Percentiles rank a stretch among this genome's conserved stretches.
These are phyloP conservation scores for Cydia amplana DNA, from an alignment of 1,140 invertebrate species.

Conservation along the genomic window DNA sequence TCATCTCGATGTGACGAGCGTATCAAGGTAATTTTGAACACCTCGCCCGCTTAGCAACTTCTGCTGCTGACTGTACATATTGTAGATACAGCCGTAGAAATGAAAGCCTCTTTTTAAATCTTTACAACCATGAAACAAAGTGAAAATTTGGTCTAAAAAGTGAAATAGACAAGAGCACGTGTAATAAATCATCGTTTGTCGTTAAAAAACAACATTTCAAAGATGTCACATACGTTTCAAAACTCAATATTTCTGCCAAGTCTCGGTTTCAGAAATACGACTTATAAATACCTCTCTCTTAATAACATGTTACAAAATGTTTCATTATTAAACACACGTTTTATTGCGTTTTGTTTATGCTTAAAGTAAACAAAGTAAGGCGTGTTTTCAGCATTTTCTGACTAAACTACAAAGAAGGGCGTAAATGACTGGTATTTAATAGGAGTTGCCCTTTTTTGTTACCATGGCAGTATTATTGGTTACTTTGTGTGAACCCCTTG, in stretches of 20 bases:
- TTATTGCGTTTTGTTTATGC: constrained; percentile 27
- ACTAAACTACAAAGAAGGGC: neutral
- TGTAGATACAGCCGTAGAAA: no score
- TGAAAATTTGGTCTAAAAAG: neutral
- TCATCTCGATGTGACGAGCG: no score
- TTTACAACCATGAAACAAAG: no score
- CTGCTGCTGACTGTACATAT: no score
- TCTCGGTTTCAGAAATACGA: neutral
- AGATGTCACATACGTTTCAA: neutral
- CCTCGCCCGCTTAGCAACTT: no score
- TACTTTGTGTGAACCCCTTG: constrained; percentile 15
- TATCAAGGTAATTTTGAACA: no score
- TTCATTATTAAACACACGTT: constrained; percentile 30
- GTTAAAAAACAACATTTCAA: constrained; percentile 3
- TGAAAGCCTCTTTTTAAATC: neutral
- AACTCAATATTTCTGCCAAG: neutral
- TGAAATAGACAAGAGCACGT: neutral
- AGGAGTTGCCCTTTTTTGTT: neutral
- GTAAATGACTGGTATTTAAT: neutral
- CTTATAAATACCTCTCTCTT: constrained; percentile 15
- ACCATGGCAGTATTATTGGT: neutral
- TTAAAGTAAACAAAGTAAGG: constrained; percentile 23
- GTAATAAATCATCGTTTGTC: constrained; percentile 3
- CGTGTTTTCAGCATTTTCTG: neutral
- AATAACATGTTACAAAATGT: constrained; percentile 26